Conservation (phyloP, 1,140 invertebrate species). For the Drosophila pruinosa region DNA sequence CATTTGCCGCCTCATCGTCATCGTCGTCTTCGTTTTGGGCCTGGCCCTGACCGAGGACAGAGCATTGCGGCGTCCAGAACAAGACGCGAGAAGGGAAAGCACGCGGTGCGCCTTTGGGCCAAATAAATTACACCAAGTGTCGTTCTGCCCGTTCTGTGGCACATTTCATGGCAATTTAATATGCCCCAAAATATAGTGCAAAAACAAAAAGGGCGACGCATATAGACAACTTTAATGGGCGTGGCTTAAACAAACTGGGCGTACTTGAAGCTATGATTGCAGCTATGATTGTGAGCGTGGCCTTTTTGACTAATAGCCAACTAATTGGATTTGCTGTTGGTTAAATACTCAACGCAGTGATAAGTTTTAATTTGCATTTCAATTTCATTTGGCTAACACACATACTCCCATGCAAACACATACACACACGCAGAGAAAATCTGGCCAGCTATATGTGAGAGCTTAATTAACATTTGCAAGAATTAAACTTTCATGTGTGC, state of each 20-base stretch:
- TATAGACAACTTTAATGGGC: conserved; percentile 19
- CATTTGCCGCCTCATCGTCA: conserved; percentile 76
- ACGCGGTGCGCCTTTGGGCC: conserved; percentile 64
- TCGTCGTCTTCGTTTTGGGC: conserved; percentile 4
- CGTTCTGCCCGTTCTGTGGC: conserved; percentile 67
- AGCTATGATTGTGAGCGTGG: not conserved
- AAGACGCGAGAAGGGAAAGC: not conserved
- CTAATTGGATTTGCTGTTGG: conserved; percentile 54
- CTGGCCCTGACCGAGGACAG: conserved; percentile 31
- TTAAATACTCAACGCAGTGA: conserved; percentile 41
- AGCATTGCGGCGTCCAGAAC: not conserved
- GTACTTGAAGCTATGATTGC: not conserved
- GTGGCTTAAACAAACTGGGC: not conserved
- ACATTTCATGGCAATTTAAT: conserved; percentile 74
- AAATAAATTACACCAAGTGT: conserved; percentile 79
- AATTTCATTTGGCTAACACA: conserved; percentile 8
- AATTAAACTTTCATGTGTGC: conserved; percentile 50
- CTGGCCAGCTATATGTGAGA: conserved; percentile 53
- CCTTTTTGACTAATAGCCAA: conserved; percentile 14
- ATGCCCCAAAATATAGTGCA: conserved; percentile 31
- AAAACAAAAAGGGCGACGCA: not conserved
- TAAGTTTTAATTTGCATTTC: conserved; percentile 64
- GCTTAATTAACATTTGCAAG: conserved; percentile 58
- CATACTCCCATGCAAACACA: not conserved
- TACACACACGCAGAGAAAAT: conserved; percentile 17